Conservation (phyloP, 2,888 invertebrate species). For the Exephanes ischioxanthus region DNA sequence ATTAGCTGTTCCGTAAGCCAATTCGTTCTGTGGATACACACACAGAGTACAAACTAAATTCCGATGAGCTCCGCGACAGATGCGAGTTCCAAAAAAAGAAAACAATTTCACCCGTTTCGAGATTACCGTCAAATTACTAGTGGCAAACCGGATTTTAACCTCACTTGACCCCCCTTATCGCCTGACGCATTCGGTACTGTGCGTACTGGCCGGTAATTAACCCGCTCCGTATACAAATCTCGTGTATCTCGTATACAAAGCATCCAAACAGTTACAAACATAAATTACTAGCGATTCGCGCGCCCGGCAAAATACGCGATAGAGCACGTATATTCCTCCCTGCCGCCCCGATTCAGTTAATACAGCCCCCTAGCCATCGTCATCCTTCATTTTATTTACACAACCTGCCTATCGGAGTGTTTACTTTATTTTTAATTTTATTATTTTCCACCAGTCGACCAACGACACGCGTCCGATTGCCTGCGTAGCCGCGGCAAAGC, state of each 20-base stretch:
- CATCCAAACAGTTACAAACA: constrained; percentile 56
- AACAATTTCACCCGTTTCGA: not conserved
- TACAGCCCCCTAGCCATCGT: constrained; percentile 33
- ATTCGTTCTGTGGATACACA: constrained; percentile 40
- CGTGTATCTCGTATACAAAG: constrained; percentile 57
- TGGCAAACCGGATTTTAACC: constrained; percentile 65
- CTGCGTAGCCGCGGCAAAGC: not conserved
- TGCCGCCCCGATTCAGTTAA: constrained; percentile 16
- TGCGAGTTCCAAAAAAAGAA: not conserved
- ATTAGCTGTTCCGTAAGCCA: constrained; percentile 62
- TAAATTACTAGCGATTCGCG: constrained; percentile 78
- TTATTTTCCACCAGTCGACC: not conserved
- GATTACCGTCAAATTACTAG: not conserved
- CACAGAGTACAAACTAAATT: not conserved
- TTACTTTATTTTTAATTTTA: not conserved
- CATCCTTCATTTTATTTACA: constrained; percentile 5
- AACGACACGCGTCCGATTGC: no score
- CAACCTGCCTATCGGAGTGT: not conserved
- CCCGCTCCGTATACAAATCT: constrained; percentile 22
- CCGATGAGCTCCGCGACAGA: not conserved
- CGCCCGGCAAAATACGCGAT: constrained; percentile 71
- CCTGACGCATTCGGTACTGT: constrained; percentile 29
- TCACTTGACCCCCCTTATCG: constrained; percentile 73
- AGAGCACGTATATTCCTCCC: constrained; percentile 69
- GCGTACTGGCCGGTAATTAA: not conserved